These are phyloP conservation scores for Microvelia longipes DNA, from an alignment of 1,140 invertebrate species.

Conservation along the genomic window DNA sequence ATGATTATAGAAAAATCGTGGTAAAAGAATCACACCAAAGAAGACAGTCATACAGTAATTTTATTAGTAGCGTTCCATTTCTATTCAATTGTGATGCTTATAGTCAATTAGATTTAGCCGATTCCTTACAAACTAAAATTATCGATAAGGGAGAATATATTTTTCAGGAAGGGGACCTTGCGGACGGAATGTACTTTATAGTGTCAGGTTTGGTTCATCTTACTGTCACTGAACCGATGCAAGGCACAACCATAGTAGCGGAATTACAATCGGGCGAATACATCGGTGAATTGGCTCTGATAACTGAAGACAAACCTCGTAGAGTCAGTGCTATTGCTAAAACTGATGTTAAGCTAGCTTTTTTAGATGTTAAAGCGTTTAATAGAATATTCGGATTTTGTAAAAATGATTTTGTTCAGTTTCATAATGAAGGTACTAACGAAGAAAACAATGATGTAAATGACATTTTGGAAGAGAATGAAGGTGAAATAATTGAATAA, in stretches of 20 bases:
- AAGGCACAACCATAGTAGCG: background rate
- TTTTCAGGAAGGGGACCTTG: constrained; percentile 83
- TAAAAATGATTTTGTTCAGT: no score
- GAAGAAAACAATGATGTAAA: no score
- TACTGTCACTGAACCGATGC: background rate
- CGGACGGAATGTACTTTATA: constrained; percentile 94
- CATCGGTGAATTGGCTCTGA: constrained; percentile 86
- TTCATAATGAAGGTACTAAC: no score
- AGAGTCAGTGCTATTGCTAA: constrained; percentile 82
- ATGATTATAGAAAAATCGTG: constrained; percentile 86
- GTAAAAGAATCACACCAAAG: constrained; percentile 91
- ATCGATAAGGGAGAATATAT: constrained; percentile 62
- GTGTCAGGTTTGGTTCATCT: constrained; percentile 76
- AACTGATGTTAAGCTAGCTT: constrained; percentile 66
- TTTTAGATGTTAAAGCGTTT: constrained; percentile 92
- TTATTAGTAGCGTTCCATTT: constrained; percentile 87
- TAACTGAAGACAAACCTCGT: constrained; percentile 87
- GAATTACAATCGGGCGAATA: constrained; percentile 48
- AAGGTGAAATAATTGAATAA: no score
- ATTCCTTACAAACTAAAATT: constrained; percentile 69
- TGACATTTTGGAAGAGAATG: no score
- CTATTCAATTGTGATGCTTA: constrained; percentile 33
- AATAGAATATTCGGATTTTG: constrained; percentile 91
- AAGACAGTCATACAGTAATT: constrained; percentile 84
- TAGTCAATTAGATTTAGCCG: constrained; percentile 89